Evolutionary conservation across 2,113 vertebrate species (phyloP).

Genomic region (Hirundichthys speculiger): DNA sequence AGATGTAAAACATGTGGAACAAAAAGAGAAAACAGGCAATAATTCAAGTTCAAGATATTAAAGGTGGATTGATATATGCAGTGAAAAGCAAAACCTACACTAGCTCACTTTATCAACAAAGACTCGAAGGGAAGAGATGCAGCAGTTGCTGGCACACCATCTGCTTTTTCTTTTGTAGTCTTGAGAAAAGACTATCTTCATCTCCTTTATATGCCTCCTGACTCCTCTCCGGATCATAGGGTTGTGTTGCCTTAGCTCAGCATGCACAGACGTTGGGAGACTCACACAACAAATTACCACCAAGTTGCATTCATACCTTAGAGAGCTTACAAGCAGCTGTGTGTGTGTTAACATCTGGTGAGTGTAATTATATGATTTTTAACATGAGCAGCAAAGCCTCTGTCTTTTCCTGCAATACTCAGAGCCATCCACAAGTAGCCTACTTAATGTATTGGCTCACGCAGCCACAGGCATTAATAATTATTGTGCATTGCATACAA

Average conservation of each 20-base stretch:
- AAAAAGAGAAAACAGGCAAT: background rate
- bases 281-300: constrained; percentile 1
- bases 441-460: constrained; percentile 43
- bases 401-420: constrained; percentile 15
- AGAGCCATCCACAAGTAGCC: constrained; percentile 11
- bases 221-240: background rate
- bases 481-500: constrained; percentile 42
- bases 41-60: constrained; percentile 3
- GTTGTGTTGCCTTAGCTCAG: constrained; percentile 10
- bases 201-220: background rate
- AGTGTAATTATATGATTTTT: constrained; percentile 44
- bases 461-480: constrained; percentile 38
- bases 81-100: background rate
- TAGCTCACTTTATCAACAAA: constrained; percentile 8
- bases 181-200: background rate
- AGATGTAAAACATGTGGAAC: background rate
- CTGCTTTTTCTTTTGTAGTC: constrained; percentile 1
- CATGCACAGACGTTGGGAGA: background rate
- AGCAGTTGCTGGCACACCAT: background rate
- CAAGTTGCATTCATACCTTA: constrained; percentile 11
- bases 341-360: constrained; percentile 34
- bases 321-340: constrained; percentile 15
- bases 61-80: constrained; percentile 10
- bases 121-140: background rate
- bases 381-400: constrained; percentile 15